These are phyloP conservation scores for Megalops atlanticus DNA, from an alignment of 2,113 vertebrate genomes.

Conservation along the genomic window DNA sequence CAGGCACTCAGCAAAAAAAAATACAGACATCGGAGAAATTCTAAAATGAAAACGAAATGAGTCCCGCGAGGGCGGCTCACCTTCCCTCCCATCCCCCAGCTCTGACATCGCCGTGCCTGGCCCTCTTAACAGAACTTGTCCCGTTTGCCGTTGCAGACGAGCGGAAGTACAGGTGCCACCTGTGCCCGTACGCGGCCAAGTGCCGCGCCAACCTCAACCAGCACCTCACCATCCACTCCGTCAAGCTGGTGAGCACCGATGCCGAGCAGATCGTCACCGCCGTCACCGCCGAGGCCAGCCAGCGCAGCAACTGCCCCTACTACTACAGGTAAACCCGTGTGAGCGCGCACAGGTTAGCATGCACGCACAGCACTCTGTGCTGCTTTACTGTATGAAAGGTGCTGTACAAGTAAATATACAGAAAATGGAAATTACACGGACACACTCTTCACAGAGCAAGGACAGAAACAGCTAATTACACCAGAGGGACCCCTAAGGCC, in stretches of 20 bases:
- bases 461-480: background rate
- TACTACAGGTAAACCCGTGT: constrained; percentile 85
- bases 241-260: constrained; percentile 96
- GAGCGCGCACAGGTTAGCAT: background rate
- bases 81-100: background rate
- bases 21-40: background rate
- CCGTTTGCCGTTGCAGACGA: constrained; percentile 78
- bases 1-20: background rate
- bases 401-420: too few relatives aligned
- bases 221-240: constrained; percentile 95
- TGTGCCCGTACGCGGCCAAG: constrained; percentile 98
- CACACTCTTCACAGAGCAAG: background rate
- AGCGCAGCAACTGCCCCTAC: constrained; percentile 90
- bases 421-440: background rate
- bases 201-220: constrained; percentile 98
- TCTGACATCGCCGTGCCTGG: too few relatives aligned
- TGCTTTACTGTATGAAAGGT: too few relatives aligned
- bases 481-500: background rate
- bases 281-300: constrained; percentile 81
- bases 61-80: background rate
- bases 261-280: constrained; percentile 91
- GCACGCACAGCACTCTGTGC: too few relatives aligned
- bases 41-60: background rate
- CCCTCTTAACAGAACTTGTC: too few relatives aligned
- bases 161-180: constrained; percentile 98